Evolutionary conservation across 1,140 invertebrate species (phyloP), one percentile per base, ranked within the genome.

Genomic region (Drosophila ambigua): DNA sequence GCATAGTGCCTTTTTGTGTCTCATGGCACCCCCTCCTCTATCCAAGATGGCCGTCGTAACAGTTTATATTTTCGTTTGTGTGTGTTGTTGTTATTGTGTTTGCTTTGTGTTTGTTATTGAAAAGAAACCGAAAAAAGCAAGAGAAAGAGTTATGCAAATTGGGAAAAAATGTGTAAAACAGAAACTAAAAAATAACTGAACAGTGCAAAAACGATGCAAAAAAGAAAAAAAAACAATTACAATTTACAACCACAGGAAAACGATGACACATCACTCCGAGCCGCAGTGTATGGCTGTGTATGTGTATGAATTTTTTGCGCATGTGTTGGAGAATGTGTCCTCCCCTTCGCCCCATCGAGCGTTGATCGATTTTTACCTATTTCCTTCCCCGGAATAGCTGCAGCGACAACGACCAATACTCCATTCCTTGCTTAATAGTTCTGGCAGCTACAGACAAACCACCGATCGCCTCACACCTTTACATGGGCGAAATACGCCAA

Each of bases 1-100:
- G 80, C 80, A 84, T 83, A 83, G 64, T 79, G 67, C 28, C 71
- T 71, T 80, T 76, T 72, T 67, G 66, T 69, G 24, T 69, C 67
- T 68, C 52, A 31, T 45, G 26, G 51, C 49, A 15, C 44, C 62
- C 63, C 63, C 77, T 74, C 80, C 77, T 79, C 75, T 51, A 76
- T 87, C 73, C 83, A 87, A 87, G 83, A 87, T 87, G 82, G 82
- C 82, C 83, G 83, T 88, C 82, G 82, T 88, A 87, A 88, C 79
- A 87, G 79, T 78, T 77, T 69, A 73, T 81, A 84, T 80, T 77
- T 80, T 80, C 67, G 72, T 77, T 72, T 69, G 64, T 82, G 79
- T 74, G 64, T 81, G 67, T 77, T 85, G 77, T 52, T 81, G 69
- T 72, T 87, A 81, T 83, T 79, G 65, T 84, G 77, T 63, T 72